Evolutionary conservation across 1,140 invertebrate genomes (phyloP).

Genomic region (Rhopalosiphum padi): DNA sequence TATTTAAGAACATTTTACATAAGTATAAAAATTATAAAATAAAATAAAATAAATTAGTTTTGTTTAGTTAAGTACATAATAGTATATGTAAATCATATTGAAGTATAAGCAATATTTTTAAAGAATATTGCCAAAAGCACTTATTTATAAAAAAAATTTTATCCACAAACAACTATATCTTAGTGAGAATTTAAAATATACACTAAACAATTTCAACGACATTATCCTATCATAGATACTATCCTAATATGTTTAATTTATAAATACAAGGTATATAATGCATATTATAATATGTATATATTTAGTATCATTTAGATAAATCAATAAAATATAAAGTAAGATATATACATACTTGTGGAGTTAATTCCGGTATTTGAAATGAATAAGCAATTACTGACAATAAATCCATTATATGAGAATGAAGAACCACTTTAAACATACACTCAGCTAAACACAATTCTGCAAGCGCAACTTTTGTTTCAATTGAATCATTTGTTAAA

Average conservation of each 20-base stretch:
- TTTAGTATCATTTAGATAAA: neutral
- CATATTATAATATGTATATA: neutral
- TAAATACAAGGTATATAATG: neutral
- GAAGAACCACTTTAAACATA: constrained; percentile 6
- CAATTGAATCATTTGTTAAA: neutral
- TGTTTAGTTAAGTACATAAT: neutral
- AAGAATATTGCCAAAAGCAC: too few relatives aligned
- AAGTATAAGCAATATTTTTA: neutral
- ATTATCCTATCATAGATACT: neutral
- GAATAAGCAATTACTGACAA: constrained; percentile 39
- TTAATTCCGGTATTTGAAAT: constrained; percentile 33
- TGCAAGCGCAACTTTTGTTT: neutral
- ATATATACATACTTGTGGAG: constrained; percentile 8
- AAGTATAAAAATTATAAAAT: too few relatives aligned
- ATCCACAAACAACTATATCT: neutral
- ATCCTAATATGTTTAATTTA: neutral
- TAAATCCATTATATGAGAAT: neutral
- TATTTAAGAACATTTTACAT: too few relatives aligned
- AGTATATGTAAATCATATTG: too few relatives aligned
- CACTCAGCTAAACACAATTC: constrained; percentile 34
- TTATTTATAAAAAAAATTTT: too few relatives aligned
- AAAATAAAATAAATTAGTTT: neutral
- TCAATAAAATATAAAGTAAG: neutral
- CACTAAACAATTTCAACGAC: neutral
- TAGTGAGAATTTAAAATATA: neutral